A percentile compares a stretch with the other conserved stretches of the same genome.
Conservation (phyloP, 2,888 invertebrate species). For the Tiliacea aurago region DNA sequence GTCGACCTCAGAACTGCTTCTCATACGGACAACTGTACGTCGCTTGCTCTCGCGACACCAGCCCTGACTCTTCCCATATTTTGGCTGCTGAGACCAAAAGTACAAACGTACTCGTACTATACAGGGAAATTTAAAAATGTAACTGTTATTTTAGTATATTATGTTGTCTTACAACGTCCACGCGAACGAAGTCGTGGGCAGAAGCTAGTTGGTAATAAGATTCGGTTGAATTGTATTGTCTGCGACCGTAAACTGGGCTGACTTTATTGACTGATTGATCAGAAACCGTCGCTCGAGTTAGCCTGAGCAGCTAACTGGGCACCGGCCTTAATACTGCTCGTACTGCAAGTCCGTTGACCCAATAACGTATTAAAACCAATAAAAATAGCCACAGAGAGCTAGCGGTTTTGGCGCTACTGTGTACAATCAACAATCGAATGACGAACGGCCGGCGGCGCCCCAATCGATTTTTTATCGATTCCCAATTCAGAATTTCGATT, state of each 20-base stretch:
- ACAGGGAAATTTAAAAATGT: too few species aligned
- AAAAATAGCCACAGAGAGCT: slow-evolving; percentile 52
- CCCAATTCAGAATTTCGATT: slow-evolving; percentile 63
- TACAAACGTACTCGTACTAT: too few species aligned
- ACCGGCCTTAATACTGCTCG: slow-evolving; percentile 51
- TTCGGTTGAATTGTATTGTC: slow-evolving; percentile 17
- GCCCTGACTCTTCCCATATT: too few species aligned
- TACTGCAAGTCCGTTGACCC: slow-evolving; percentile 68
- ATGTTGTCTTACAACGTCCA: too few species aligned
- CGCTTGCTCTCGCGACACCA: too few species aligned
- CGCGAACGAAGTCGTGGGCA: too few species aligned
- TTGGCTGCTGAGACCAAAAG: too few species aligned
- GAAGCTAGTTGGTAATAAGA: neutral
- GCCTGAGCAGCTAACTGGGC: slow-evolving; percentile 41
- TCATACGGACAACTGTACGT: too few species aligned
- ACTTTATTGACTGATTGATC: slow-evolving; percentile 44
- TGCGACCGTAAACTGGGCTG: slow-evolving; percentile 17
- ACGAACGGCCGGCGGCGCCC: slow-evolving; percentile 57
- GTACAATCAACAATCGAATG: slow-evolving; percentile 55
- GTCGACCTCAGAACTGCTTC: too few species aligned
- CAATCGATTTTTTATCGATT: slow-evolving; percentile 65
- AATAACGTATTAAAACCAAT: slow-evolving; percentile 62
- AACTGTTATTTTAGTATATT: too few species aligned
- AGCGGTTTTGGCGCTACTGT: slow-evolving; percentile 70
- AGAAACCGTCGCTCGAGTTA: slow-evolving; percentile 7